phyloP scores from a whole-genome alignment of 1,140 invertebrate species.

The Lepidurus apus region DNA sequence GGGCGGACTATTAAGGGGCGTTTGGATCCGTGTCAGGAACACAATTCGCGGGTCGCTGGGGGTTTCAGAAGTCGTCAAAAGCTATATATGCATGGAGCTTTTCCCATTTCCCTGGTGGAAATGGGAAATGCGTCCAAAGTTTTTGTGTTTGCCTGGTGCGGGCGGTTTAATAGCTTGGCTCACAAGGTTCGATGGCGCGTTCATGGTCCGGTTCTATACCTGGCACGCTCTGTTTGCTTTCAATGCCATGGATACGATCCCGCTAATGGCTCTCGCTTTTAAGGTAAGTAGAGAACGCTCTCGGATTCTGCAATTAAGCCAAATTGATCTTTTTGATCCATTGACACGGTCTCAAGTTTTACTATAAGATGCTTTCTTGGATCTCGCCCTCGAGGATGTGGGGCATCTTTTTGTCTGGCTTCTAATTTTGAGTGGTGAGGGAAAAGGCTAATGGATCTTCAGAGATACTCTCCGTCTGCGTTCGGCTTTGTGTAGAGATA shows the following conservation, averaged over 20 bases:
- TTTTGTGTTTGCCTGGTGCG: background rate
- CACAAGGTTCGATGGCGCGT: background rate
- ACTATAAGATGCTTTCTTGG: background rate
- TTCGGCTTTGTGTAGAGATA: no score
- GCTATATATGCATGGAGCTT: no score
- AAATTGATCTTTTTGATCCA: background rate
- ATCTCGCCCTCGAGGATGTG: no score
- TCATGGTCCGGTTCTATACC: background rate
- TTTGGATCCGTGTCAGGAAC: no score
- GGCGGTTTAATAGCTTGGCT: background rate
- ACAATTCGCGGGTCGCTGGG: no score
- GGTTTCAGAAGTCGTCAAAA: no score
- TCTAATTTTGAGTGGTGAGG: no score
- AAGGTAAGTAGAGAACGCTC: background rate
- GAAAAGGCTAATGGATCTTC: no score
- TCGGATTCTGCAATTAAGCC: background rate
- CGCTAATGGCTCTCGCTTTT: background rate
- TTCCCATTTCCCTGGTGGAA: background rate
- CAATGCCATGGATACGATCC: conserved; percentile 14
- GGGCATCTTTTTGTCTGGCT: no score
- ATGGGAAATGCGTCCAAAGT: background rate
- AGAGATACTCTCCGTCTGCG: no score
- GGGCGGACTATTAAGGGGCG: no score
- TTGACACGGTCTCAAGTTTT: background rate
- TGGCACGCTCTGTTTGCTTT: conserved; percentile 17